These are phyloP conservation scores for Aythya baeri DNA, from an alignment of 2,113 vertebrate genomes.

Conservation along the genomic window DNA sequence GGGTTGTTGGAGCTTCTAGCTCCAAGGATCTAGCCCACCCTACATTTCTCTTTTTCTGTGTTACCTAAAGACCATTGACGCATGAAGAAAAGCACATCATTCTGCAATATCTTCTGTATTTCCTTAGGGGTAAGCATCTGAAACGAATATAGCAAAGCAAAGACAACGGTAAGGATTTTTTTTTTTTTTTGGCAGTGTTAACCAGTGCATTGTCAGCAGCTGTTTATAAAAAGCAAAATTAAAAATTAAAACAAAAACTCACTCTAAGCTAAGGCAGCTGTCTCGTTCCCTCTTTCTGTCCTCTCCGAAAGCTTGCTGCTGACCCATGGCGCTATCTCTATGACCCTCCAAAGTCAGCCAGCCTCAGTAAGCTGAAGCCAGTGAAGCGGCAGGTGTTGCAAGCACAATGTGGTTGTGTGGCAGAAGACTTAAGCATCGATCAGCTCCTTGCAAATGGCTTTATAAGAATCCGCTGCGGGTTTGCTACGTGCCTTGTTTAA, in stretches of 20 bases:
- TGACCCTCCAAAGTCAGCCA: background rate
- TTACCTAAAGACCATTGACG: background rate
- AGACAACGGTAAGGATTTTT: background rate
- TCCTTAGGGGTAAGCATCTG: background rate
- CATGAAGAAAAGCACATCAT: accelerated
- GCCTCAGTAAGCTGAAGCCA: background rate
- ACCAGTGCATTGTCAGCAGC: background rate
- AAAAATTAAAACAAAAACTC: background rate
- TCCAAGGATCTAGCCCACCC: background rate
- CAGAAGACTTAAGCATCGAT: background rate
- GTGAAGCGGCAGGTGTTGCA: background rate
- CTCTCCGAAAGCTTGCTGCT: background rate
- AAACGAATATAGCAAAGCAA: background rate
- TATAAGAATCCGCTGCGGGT: background rate
- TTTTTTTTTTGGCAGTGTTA: background rate
- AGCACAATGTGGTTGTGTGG: accelerated
- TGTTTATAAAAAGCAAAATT: background rate
- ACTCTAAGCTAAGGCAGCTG: background rate
- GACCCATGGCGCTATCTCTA: background rate
- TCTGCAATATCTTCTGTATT: background rate
- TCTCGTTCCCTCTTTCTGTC: background rate
- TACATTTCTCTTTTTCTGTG: background rate
- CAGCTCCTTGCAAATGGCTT: background rate
- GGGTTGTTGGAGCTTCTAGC: background rate
- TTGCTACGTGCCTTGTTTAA: background rate